A percentile compares a stretch with the other conserved stretches of the same genome.
phyloP scores from a whole-genome alignment of 1,140 invertebrate genomes.

The Cydia pomonella region DNA sequence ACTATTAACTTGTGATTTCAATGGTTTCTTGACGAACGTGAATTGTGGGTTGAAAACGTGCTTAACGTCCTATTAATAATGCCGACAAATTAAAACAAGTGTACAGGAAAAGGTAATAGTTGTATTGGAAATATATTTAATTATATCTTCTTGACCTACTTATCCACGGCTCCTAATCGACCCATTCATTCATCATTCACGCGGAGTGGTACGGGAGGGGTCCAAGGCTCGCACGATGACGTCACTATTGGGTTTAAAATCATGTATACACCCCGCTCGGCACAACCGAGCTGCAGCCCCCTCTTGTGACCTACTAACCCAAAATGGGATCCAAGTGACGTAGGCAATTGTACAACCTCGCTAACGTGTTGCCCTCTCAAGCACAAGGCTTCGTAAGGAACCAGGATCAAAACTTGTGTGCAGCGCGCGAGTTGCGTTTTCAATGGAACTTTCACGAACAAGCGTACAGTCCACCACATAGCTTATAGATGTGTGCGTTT shows the following conservation, averaged over 20 bases:
- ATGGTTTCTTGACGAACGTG: too few relatives aligned
- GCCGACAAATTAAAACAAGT: not conserved
- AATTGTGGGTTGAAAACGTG: too few relatives aligned
- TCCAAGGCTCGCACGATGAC: constrained; percentile 66
- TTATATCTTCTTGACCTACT: constrained; percentile 47
- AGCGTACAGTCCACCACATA: constrained; percentile 18
- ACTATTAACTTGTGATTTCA: too few relatives aligned
- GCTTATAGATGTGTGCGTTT: constrained; percentile 25
- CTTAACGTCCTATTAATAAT: not conserved
- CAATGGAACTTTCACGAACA: constrained; percentile 59
- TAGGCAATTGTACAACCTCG: constrained; percentile 63
- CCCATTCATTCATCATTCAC: constrained; percentile 74
- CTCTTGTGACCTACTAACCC: constrained; percentile 75
- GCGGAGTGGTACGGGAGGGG: constrained; percentile 49
- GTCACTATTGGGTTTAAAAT: constrained; percentile 69
- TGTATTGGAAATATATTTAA: not conserved
- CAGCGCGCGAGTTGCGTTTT: constrained; percentile 52
- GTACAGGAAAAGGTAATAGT: too few relatives aligned
- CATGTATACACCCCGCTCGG: constrained; percentile 51
- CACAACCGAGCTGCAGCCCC: constrained; percentile 59
- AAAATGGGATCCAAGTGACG: constrained; percentile 70
- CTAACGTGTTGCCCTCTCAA: constrained; percentile 41
- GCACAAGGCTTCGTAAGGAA: constrained; percentile 2
- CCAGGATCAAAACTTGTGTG: constrained; percentile 44
- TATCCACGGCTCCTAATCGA: constrained; percentile 56